Percentiles rank a stretch among this genome's conserved stretches.
phyloP scores from a whole-genome alignment of 2,888 invertebrate species.

The Bursaphelenchus okinawaensis region DNA sequence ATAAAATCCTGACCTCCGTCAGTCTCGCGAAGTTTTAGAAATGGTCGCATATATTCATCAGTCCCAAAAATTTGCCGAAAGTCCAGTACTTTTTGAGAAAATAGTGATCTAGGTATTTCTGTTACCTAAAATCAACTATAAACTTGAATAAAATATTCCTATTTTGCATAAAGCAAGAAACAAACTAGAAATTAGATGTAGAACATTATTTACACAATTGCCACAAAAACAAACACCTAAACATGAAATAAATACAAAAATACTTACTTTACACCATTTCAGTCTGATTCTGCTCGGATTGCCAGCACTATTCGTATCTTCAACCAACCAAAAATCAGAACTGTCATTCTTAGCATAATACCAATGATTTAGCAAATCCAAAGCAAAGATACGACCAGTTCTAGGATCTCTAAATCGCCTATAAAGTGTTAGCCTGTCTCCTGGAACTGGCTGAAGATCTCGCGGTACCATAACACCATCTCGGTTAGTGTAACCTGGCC shows the following conservation, averaged over 20 bases:
- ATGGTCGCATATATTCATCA: background rate
- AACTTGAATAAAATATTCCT: background rate
- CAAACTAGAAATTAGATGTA: no score
- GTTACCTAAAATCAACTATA: background rate
- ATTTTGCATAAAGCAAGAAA: no score
- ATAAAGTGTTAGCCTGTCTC: background rate
- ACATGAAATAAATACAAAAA: background rate
- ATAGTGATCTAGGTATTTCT: background rate
- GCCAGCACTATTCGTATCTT: background rate
- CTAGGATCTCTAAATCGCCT: background rate
- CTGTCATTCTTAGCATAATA: background rate
- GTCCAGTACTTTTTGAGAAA: background rate
- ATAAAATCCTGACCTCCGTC: background rate
- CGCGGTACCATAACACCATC: background rate
- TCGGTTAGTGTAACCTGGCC: background rate
- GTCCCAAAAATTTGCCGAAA: background rate
- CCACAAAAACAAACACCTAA: background rate
- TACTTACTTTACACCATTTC: background rate
- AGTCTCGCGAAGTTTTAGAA: background rate
- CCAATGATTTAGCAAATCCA: background rate
- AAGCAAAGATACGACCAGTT: background rate
- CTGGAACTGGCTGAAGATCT: background rate
- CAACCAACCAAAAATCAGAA: background rate
- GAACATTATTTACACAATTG: background rate
- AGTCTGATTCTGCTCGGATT: background rate